A percentile compares a stretch with the other conserved stretches of the same genome.
These are phyloP conservation scores for Galerucella calmariensis DNA, from an alignment of 2,888 invertebrate genomes.

Conservation along the genomic window DNA sequence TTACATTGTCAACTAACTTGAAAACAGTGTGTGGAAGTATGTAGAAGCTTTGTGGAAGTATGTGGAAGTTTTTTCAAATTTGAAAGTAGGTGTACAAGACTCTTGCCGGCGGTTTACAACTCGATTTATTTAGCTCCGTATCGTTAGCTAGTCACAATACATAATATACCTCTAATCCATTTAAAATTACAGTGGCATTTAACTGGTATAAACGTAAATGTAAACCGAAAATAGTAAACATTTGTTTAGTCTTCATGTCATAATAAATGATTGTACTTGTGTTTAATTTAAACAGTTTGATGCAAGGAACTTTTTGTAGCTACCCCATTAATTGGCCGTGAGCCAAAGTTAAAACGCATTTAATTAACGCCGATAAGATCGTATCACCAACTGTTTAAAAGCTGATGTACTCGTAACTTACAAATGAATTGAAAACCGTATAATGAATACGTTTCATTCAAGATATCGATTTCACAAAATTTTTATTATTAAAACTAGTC, in stretches of 20 bases:
- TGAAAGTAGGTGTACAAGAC: no score
- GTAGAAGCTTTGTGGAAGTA: no score
- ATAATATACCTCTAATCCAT: neutral
- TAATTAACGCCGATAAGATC: slow-evolving; percentile 25
- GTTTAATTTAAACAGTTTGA: slow-evolving; percentile 20
- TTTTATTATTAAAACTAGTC: neutral
- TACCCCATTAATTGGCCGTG: slow-evolving; percentile 34
- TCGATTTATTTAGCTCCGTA: neutral
- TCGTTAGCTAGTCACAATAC: neutral
- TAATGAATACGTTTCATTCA: neutral
- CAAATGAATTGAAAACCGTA: neutral
- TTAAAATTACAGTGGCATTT: neutral
- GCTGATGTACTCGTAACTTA: neutral
- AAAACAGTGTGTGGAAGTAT: no score
- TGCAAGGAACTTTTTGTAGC: slow-evolving; percentile 15
- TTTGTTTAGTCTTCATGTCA: slow-evolving; percentile 27
- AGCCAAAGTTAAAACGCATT: slow-evolving; percentile 37
- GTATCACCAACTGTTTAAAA: neutral
- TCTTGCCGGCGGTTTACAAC: no score
- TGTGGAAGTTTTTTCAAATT: no score
- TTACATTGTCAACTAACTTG: no score
- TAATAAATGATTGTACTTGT: slow-evolving; percentile 24
- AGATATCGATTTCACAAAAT: neutral
- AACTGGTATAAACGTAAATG: slow-evolving; percentile 11
- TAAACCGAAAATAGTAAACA: slow-evolving; percentile 32